A percentile compares a stretch with the other conserved stretches of the same genome.
Conservation (phyloP, 2,888 invertebrate species). For the Diplolepis rosae region DNA sequence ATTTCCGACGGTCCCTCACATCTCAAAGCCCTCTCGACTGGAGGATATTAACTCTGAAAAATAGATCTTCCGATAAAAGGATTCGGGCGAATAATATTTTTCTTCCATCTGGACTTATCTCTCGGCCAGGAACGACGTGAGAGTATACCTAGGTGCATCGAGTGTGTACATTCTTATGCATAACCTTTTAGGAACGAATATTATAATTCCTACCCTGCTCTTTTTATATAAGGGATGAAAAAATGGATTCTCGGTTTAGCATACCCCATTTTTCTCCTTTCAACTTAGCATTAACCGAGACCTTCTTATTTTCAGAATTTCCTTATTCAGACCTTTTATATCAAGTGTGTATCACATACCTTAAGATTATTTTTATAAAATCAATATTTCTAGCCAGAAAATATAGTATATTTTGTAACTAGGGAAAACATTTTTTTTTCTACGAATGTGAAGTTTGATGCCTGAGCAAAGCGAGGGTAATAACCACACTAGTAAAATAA, state of each 20-base stretch:
- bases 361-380: too few species aligned
- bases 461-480: too few species aligned
- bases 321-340: not conserved
- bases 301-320: not conserved
- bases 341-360: too few species aligned
- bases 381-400: too few species aligned
- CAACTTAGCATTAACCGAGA: not conserved
- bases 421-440: too few species aligned
- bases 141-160: not conserved
- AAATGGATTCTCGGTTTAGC: not conserved
- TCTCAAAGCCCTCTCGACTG: constrained; percentile 29
- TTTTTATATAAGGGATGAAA: not conserved
- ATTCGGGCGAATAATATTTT: constrained; percentile 55
- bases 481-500: too few species aligned
- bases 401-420: too few species aligned
- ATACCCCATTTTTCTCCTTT: constrained; percentile 7
- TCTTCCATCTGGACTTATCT: constrained; percentile 53
- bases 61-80: constrained; percentile 55
- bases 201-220: constrained; percentile 6
- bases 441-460: too few species aligned
- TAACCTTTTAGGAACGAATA: constrained; percentile 23
- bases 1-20: constrained; percentile 34
- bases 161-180: constrained; percentile 8
- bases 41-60: constrained; percentile 54
- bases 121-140: constrained; percentile 15